A percentile compares a stretch with the other conserved stretches of the same genome.
These are phyloP conservation scores for Nannospalax galili DNA, from an alignment of 2,113 vertebrate genomes.

Conservation along the genomic window DNA sequence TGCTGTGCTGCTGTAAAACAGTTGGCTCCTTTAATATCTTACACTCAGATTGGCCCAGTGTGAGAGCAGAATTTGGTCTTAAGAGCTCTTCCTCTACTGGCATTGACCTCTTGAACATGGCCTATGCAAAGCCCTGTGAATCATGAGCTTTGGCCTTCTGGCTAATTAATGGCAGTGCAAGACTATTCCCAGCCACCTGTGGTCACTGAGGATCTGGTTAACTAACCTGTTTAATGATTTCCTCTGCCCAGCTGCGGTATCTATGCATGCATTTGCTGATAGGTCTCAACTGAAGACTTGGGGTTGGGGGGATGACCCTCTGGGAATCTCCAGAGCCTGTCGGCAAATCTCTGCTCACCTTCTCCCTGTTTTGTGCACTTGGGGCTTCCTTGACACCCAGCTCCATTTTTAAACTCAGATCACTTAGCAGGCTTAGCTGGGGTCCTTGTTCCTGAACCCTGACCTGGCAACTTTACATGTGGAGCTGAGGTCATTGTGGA, in stretches of 20 bases:
- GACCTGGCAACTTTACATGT: background rate
- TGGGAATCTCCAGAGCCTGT: background rate
- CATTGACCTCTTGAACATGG: background rate
- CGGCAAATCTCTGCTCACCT: background rate
- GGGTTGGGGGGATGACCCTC: background rate
- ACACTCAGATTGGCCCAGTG: background rate
- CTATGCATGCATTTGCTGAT: background rate
- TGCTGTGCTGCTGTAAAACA: background rate
- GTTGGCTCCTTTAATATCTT: background rate
- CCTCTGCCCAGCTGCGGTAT: background rate
- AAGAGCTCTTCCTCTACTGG: background rate
- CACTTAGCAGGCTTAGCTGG: background rate
- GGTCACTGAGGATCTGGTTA: background rate
- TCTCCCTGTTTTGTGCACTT: background rate
- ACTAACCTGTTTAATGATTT: background rate
- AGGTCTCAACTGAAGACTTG: background rate
- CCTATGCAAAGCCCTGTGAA: background rate
- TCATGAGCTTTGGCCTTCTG: background rate
- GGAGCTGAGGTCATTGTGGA: background rate
- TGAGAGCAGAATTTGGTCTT: background rate
- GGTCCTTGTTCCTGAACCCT: background rate
- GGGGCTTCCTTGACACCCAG: background rate
- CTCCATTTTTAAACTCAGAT: background rate
- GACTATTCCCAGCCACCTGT: background rate
- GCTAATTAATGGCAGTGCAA: background rate